These are phyloP conservation scores for Diuraphis noxia DNA, from an alignment of 1,140 invertebrate genomes.

Conservation along the genomic window DNA sequence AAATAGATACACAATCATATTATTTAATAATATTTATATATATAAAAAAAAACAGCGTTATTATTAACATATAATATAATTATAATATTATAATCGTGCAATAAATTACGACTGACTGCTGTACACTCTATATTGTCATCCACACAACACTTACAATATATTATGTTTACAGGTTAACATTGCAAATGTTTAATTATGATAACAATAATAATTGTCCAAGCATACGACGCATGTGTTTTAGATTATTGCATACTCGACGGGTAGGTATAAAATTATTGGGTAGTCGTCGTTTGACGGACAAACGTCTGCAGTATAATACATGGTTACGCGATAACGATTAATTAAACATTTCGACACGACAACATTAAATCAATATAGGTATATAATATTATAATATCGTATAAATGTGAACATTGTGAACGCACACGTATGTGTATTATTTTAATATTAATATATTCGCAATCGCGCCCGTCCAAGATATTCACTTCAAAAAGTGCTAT, in stretches of 20 bases:
- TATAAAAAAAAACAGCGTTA: background rate
- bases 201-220: background rate
- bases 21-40: background rate
- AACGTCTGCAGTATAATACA: background rate
- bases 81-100: background rate
- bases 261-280: no score
- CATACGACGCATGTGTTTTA: background rate
- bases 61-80: background rate
- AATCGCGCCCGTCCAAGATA: background rate
- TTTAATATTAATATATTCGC: no score
- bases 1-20: background rate
- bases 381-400: background rate
- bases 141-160: background rate
- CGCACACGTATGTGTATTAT: background rate
- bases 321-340: background rate
- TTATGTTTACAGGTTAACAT: background rate
- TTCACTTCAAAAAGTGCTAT: background rate
- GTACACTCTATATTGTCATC: background rate
- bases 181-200: background rate
- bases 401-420: background rate
- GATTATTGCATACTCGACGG: background rate
- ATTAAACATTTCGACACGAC: background rate
- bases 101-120: background rate
- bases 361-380: background rate
- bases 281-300: background rate